phyloP scores from a whole-genome alignment of 2,797 vertebrate species.

The Ptychadena robeensis region DNA sequence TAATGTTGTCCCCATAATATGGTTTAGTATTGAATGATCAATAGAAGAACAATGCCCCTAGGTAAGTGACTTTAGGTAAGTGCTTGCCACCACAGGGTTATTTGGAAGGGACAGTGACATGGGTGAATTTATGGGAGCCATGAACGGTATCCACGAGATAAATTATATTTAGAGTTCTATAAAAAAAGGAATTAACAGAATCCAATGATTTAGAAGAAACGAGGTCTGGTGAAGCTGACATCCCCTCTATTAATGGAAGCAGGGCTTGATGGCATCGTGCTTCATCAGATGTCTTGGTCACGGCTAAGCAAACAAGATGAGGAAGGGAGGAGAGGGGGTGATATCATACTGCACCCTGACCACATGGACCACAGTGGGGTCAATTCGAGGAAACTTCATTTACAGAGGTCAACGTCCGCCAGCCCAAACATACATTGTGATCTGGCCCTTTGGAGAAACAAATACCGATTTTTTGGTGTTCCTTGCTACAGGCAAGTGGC shows the following conservation, averaged over 20 bases:
- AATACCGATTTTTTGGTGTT: constrained; percentile 54
- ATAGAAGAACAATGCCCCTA: no score
- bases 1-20: no score
- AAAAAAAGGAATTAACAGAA: background rate
- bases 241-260: constrained; percentile 1
- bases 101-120: background rate
- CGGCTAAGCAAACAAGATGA: constrained; percentile 25
- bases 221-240: background rate
- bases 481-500: constrained; percentile 59
- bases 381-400: constrained; percentile 59
- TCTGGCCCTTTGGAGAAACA: constrained; percentile 58
- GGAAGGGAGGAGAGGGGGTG: background rate
- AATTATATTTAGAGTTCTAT: constrained; percentile 35
- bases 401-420: constrained; percentile 55
- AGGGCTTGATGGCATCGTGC: background rate
- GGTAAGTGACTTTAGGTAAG: background rate
- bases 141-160: constrained; percentile 30
- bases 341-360: constrained; percentile 12
- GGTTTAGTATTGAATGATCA: no score
- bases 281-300: constrained; percentile 19
- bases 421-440: constrained; percentile 56
- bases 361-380: constrained; percentile 40
- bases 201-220: background rate
- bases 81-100: constrained; percentile 17
- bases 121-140: constrained; percentile 41